phyloP scores from a whole-genome alignment of 1,140 invertebrate species.

The Drosophila tani region DNA sequence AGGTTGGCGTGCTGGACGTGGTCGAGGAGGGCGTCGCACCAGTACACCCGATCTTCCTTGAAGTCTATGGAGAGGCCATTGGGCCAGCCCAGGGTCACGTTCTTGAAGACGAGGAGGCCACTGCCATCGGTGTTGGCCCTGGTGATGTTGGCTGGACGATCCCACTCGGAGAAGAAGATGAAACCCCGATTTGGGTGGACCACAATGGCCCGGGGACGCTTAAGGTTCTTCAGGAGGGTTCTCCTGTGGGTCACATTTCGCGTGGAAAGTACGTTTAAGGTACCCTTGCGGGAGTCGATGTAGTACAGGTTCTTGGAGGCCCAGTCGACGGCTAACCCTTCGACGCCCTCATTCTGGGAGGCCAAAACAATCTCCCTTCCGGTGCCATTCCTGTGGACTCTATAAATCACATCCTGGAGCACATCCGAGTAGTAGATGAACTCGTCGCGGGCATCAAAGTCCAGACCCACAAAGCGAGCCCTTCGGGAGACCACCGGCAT shows the following conservation, averaged over 20 bases:
- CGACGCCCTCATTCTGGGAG: constrained; percentile 98
- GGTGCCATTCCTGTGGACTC: constrained; percentile 95
- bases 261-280: constrained; percentile 96
- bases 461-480: constrained; percentile 98
- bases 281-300: constrained; percentile 98
- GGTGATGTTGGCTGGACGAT: constrained; percentile 97
- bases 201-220: constrained; percentile 96
- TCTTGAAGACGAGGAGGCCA: constrained; percentile 94
- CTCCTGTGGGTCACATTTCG: constrained; percentile 93
- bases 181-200: constrained; percentile 97
- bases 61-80: constrained; percentile 98
- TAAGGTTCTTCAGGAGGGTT: constrained; percentile 94
- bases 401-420: constrained; percentile 97
- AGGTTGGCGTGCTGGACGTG: constrained; percentile 98
- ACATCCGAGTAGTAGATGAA: constrained; percentile 99
- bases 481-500: constrained; percentile 94
- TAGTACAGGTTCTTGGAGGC: constrained; percentile 98
- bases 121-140: constrained; percentile 95
- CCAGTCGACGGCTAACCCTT: constrained; percentile 99
- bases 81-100: constrained; percentile 97
- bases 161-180: constrained; percentile 98
- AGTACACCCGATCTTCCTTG: constrained; percentile 93
- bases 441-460: constrained; percentile 96
- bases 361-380: constrained; percentile 96
- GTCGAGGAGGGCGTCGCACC: constrained; percentile 97